Percentiles rank a stretch among this genome's conserved stretches.
Evolutionary conservation across 2,797 vertebrate species (phyloP).

Genomic region (Takifugu ocellatus): DNA sequence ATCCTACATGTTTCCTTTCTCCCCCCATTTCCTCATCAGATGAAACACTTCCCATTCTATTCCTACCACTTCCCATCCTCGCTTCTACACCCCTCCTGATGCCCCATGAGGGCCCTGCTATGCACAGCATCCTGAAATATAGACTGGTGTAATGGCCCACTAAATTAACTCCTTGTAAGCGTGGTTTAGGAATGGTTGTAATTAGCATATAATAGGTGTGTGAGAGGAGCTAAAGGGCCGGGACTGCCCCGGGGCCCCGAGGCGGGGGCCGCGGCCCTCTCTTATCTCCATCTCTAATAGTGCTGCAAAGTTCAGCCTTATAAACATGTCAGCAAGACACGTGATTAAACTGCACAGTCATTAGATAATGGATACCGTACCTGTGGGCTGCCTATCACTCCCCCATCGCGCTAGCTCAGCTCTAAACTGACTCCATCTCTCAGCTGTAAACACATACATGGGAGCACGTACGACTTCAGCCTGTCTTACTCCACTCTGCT

Average conservation of each 20-base stretch:
- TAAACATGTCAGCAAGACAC: conserved; percentile 91
- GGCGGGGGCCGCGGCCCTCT: conserved; percentile 76
- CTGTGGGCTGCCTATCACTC: conserved; percentile 87
- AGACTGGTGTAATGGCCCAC: conserved; percentile 78
- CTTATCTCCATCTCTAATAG: conserved; percentile 86
- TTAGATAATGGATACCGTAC: conserved; percentile 84
- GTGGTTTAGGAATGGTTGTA: conserved; percentile 88
- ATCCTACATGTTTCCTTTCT: conserved; percentile 24
- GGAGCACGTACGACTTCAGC: conserved; percentile 7
- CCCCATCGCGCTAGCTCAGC: conserved; percentile 47
- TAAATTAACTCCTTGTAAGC: conserved; percentile 97
- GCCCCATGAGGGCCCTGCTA: conserved; percentile 53
- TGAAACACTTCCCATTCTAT: conserved; percentile 70
- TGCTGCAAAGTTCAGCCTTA: conserved; percentile 97
- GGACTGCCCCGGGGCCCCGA: conserved; percentile 82
- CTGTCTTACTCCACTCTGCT: conserved; percentile 23
- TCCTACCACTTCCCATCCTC: conserved; percentile 58
- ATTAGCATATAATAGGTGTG: conserved; percentile 94
- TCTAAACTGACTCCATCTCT: conserved; percentile 25
- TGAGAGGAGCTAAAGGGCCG: conserved; percentile 83
- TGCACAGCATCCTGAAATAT: conserved; percentile 73
- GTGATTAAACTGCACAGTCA: conserved; percentile 89
- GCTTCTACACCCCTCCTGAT: conserved; percentile 45
- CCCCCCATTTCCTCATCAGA: conserved; percentile 56
- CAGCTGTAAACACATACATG: conserved; percentile 13